These are phyloP conservation scores for Sceloporus tristichus DNA, from an alignment of 2,113 vertebrate genomes.

Conservation along the genomic window DNA sequence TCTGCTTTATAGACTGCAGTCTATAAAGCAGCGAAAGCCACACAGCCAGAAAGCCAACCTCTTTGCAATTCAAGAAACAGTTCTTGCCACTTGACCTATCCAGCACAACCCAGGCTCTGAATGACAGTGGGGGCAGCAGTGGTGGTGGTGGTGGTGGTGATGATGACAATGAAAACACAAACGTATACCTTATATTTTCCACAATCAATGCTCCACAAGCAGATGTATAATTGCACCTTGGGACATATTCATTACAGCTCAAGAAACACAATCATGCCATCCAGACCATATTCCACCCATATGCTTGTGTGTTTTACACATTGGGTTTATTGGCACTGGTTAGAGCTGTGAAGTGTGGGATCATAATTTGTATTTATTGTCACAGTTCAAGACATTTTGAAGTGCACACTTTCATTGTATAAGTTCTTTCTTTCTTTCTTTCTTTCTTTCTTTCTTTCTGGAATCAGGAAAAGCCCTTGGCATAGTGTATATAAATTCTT, in stretches of 20 bases:
- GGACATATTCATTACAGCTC: constrained; percentile 75
- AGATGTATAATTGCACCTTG: constrained; percentile 77
- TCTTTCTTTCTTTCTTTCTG: background rate
- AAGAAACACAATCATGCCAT: constrained; percentile 75
- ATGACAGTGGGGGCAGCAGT: background rate
- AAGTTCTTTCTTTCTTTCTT: constrained; percentile 3
- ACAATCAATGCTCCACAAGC: constrained; percentile 65
- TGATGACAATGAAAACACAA: constrained; percentile 65
- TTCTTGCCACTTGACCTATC: background rate
- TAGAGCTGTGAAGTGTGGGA: constrained; percentile 68
- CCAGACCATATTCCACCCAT: constrained; percentile 77
- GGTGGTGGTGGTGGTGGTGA: constrained; percentile 48
- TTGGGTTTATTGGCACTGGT: constrained; percentile 72
- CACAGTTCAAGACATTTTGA: constrained; percentile 48
- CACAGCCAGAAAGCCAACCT: background rate
- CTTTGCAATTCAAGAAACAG: background rate
- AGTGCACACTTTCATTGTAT: constrained; percentile 30
- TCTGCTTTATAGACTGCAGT: too few relatives aligned
- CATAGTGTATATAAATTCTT: constrained; percentile 11
- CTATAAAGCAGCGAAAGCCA: background rate
- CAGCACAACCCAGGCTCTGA: background rate
- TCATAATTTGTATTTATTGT: constrained; percentile 72
- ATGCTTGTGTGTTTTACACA: constrained; percentile 75
- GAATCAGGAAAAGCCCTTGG: constrained; percentile 17
- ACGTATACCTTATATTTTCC: constrained; percentile 62